Base-by-base conservation (phyloP, 2,797 vertebrate genomes). In the Erpetoichthys calabaricus region DNA sequence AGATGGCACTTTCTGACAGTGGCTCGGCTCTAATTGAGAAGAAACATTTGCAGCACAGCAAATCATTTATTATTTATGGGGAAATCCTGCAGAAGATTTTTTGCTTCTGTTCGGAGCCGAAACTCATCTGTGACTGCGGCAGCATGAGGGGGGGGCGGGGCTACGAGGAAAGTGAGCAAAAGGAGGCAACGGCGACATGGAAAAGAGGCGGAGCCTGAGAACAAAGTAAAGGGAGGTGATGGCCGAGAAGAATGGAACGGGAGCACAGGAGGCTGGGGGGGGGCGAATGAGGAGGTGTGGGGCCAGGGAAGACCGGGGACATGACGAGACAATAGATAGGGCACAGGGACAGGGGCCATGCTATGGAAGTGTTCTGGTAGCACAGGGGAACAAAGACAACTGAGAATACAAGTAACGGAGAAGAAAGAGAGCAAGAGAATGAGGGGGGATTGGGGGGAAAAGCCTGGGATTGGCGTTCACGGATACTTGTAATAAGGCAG, bases 401-500 rank as follows among this genome's bases (percentile, higher is more conserved):
- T 25, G 25, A 25, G 25, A 25, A 25, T 25, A 25, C 6, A 47
- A 42, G 44, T 6, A 10, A 25, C 8, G 42, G 25, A 41, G 10
- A 45, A 45, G 7, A 45, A n/a, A 56, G 55, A 56, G 6, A 43
- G 43, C 8, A n/a, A 7, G 55, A 10, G 6, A 3, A 5, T 42
- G 2, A 4, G 25, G 45, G n/a, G n/a, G n/a, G n/a, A n/a, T n/a
- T n/a, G n/a, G 53, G 3, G 42, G 4, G 55, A 56, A 8, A 5
- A 4, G 8, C 9, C 10, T 25, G 25, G 25, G 25, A 25, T 2
- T 4, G 8, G 55, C 55, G 62, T 45, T 63, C 51, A 63, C 60
- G 60, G 60, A 63, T 63, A 63, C 58, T 63, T 45, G 58, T 25
- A 25, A 25, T 25, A 25, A 25, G 25, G 25, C 25, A 25, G 25